Conservation (phyloP, 2,888 invertebrate species). For the Hoplodrina blanda region DNA sequence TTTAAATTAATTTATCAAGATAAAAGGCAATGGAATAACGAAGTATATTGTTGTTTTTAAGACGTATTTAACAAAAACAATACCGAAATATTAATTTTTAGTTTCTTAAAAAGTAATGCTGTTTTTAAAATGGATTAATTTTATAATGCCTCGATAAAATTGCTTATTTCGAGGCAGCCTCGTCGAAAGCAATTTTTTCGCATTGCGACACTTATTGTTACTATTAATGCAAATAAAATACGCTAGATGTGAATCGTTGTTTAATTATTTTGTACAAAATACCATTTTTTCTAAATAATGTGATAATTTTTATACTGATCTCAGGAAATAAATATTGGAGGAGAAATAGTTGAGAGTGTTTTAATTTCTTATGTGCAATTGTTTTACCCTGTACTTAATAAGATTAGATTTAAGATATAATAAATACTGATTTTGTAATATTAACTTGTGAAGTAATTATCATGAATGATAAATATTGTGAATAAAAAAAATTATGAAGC, state of each 20-base stretch:
- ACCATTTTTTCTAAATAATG: conserved; percentile 46
- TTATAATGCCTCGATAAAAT: conserved; percentile 1
- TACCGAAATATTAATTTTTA: neutral
- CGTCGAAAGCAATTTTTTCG: conserved; percentile 37
- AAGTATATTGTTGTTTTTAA: neutral
- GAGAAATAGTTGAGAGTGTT: conserved; percentile 54
- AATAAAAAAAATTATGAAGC: neutral
- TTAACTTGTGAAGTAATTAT: conserved; percentile 10
- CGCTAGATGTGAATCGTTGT: conserved; percentile 54
- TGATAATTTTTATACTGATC: conserved; percentile 60
- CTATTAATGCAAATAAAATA: conserved; percentile 59
- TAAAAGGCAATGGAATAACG: neutral
- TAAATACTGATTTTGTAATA: conserved; percentile 27
- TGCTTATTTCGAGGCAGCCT: conserved; percentile 29
- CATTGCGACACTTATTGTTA: conserved; percentile 45
- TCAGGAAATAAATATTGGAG: conserved; percentile 63
- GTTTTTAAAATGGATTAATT: neutral
- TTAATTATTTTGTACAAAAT: conserved; percentile 61
- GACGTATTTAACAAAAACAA: neutral
- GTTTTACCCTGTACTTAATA: conserved; percentile 49
- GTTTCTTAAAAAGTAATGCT: neutral
- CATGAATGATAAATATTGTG: neutral
- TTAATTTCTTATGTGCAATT: conserved; percentile 58
- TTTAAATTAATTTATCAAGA: neutral
- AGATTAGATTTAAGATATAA: conserved; percentile 52